phyloP scores from a whole-genome alignment of 2,113 vertebrate species.

The Bujurquina vittata region DNA sequence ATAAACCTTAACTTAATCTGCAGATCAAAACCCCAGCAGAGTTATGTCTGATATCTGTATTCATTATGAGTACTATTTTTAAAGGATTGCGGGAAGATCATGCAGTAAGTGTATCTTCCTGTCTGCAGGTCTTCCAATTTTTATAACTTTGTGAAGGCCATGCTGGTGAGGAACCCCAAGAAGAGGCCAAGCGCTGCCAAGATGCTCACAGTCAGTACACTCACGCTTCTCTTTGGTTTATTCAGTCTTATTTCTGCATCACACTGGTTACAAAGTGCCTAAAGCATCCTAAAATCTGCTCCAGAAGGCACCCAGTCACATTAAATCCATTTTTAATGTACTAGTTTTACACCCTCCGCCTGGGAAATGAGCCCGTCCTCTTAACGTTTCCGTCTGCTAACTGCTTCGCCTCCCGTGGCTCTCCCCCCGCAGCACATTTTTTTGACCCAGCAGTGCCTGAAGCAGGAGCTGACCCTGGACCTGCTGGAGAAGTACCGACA shows the following conservation, averaged over 20 bases:
- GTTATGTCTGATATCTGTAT: too few species aligned
- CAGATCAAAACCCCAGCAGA: too few species aligned
- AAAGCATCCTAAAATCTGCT: not conserved
- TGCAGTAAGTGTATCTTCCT: not conserved
- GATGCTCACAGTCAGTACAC: conserved; percentile 85
- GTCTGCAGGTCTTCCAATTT: conserved; percentile 84
- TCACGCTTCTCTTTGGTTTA: not conserved
- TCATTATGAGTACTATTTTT: not conserved
- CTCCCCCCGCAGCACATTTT: conserved; percentile 78
- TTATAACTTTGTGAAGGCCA: conserved; percentile 90
- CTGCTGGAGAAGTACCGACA: conserved; percentile 86
- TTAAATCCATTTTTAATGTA: not conserved
- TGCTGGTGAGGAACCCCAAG: conserved; percentile 89
- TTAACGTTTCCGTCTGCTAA: not conserved
- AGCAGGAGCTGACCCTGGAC: conserved; percentile 83
- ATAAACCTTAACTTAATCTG: not conserved
- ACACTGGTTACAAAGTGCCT: not conserved
- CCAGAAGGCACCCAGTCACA: not conserved
- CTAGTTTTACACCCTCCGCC: not conserved
- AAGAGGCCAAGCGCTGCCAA: conserved; percentile 88
- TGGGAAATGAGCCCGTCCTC: not conserved
- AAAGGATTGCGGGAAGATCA: not conserved
- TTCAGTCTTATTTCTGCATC: not conserved
- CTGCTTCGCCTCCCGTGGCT: too few species aligned
- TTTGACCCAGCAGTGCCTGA: conserved; percentile 81